These are phyloP conservation scores for Heterochromis multidens DNA, from an alignment of 2,113 vertebrate genomes.

Conservation along the genomic window DNA sequence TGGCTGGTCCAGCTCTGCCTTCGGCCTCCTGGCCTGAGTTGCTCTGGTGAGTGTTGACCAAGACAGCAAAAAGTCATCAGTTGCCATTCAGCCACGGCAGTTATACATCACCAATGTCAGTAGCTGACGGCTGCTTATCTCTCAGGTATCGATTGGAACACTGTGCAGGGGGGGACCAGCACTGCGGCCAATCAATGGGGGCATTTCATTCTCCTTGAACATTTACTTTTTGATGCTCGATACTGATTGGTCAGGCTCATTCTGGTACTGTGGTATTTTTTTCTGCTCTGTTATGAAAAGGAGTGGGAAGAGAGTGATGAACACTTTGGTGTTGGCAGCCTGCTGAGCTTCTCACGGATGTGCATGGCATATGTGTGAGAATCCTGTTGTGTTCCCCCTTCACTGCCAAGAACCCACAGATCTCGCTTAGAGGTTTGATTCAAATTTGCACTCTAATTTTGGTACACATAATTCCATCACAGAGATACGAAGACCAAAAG, in stretches of 20 bases:
- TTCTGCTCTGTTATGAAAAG: conserved; percentile 14
- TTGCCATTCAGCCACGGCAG: not conserved
- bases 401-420: conserved; percentile 58
- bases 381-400: conserved; percentile 58
- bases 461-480: conserved; percentile 48
- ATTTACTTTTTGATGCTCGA: conserved; percentile 48
- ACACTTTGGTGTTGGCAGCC: conserved; percentile 56
- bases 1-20: not conserved
- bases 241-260: conserved; percentile 39
- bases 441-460: conserved; percentile 57
- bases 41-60: conserved; percentile 20
- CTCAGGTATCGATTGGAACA: conserved; percentile 54
- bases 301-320: conserved; percentile 62
- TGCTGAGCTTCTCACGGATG: conserved; percentile 46
- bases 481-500: conserved; percentile 13
- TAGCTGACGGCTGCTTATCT: conserved; percentile 69
- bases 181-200: conserved; percentile 66
- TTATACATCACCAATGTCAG: conserved; percentile 60
- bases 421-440: conserved; percentile 52
- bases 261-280: not conserved
- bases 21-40: not conserved
- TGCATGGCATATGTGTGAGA: conserved; percentile 64
- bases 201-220: conserved; percentile 71
- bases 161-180: conserved; percentile 13
- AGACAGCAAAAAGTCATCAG: conserved; percentile 32